Base-by-base conservation (phyloP, 2,113 vertebrate species). In the Trematomus loennbergii region DNA sequence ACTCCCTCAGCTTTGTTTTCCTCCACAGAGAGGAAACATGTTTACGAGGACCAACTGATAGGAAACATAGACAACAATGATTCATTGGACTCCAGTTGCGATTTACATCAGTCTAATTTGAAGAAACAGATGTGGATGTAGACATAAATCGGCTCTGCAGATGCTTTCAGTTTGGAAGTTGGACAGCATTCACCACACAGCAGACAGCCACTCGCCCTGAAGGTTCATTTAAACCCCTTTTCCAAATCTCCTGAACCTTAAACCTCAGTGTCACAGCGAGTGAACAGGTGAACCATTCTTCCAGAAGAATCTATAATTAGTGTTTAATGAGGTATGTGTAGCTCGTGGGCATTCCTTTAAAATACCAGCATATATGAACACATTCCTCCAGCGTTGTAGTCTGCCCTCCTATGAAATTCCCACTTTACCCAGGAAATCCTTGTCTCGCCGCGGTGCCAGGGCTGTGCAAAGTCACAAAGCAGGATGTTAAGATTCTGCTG, bases 391-490 rank as follows among this genome's bases (percentile, higher is more conserved):
- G 29, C 11, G 12, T 20, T 53, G 52, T 50, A 16, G 1, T 79
- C 69, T 79, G 70, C 54, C 12, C 50, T 50, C 18, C 4, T 45
- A 33, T 53, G 33, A 52, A 64, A 83, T 58, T 60, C 54, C 36
- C 55, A 66, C 75, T 83, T 53, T 68, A 64, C 67, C 79, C 84
- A 86, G 91, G 87, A 90, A 85, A 87, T 87, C 86, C 81, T 43
- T 13, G 79, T 92, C 81, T 86, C 66, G 76, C 12, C 60, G 25
- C 12, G 8, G 48, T 61, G 78, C 70, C 78, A 76, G 52, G 7
- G 67, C 7, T 64, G 43, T 49, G 53, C 53, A 66, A 9, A 55
- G 43, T 58, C 66, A 46, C 52, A 74, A 0, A 25, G 36, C 43
- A 59, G 63, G 12, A 75, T 79, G 59, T 12, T 45, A 11, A 72